Evolutionary conservation across 2,797 vertebrate genomes (phyloP), one percentile per base, ranked within the genome.

Genomic region (Sebastes itinus): DNA sequence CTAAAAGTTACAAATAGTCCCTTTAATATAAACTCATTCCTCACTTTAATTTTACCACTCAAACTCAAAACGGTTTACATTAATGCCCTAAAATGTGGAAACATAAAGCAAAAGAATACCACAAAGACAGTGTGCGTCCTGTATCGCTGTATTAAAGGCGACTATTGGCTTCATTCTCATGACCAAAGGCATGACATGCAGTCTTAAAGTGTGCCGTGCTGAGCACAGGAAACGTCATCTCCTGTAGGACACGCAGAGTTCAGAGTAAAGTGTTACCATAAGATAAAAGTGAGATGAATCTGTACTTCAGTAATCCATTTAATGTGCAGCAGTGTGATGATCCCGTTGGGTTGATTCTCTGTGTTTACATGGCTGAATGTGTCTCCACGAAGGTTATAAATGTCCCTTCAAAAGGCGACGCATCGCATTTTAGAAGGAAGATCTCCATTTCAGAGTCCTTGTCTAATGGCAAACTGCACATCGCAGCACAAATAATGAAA

Each of bases 401-500:
- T 81, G 58, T 75, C 30, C 30, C 25, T 58, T 68, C 54, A 73
- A 65, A 85, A 75, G 68, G 56, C 16, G 1, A 89, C 83, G 23
- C 32, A 86, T 87, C 67, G 82, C 56, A 23, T 77, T 81, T 77
- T 68, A 65, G 63, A 72, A 66, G 5, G 22, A 87, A 74, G 63
- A 78, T 67, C 69, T 70, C 54, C 46, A 16, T 85, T 81, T 73
- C 64, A 79, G 71, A 42, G 46, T 60, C 20, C 68, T 91, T 10
- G 60, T 81, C 69, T 85, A 75, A 87, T 75, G 72, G 78, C 69
- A 78, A 84, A 85, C 77, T 79, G 83, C 89, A 87, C 78, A 81
- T 78, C 13, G 23, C 77, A 83, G 83, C 89, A 90, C 55, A 87
- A 78, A 90, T 67, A 11, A 56, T 35, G 0, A 0, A 25, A 27